Percentiles rank a stretch among this genome's conserved stretches.
Conservation (phyloP, 2,113 vertebrate genomes). For the Rhea pennata region DNA sequence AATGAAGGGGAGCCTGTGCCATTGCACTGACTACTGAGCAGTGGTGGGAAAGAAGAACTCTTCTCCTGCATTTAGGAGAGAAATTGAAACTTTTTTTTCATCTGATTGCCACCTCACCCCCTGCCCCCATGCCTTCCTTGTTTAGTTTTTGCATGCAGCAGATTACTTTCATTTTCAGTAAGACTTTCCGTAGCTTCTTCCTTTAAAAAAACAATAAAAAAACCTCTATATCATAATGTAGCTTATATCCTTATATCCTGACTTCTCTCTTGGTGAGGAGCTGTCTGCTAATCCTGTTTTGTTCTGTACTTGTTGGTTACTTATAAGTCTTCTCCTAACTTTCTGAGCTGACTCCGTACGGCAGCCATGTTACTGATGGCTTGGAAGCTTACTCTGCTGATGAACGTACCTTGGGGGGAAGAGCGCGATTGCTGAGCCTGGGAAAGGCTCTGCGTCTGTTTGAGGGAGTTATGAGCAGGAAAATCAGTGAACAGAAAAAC, state of each 20-base stretch:
- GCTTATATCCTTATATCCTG: neutral
- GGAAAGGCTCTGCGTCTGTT: neutral
- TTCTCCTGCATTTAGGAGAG: neutral
- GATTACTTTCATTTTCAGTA: neutral
- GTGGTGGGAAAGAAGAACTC: neutral
- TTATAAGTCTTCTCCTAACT: neutral
- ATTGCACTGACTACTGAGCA: neutral
- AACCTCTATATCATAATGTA: neutral
- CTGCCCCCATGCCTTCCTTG: too few relatives aligned
- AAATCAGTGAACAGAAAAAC: conserved; percentile 42
- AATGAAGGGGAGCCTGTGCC: neutral
- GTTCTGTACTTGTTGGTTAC: neutral
- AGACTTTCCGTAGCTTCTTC: neutral
- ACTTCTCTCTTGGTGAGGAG: neutral
- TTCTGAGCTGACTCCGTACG: neutral
- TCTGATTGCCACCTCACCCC: accelerated
- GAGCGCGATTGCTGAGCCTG: neutral
- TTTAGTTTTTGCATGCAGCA: neutral
- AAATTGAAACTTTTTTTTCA: neutral
- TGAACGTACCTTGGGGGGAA: conserved; percentile 31
- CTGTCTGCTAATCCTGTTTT: neutral
- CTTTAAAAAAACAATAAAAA: neutral
- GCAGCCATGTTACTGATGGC: neutral
- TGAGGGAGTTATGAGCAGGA: conserved; percentile 1
- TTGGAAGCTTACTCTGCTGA: conserved; percentile 9